These are phyloP conservation scores for Drosophila demipolita DNA, from an alignment of 2,888 invertebrate genomes.

Conservation along the genomic window DNA sequence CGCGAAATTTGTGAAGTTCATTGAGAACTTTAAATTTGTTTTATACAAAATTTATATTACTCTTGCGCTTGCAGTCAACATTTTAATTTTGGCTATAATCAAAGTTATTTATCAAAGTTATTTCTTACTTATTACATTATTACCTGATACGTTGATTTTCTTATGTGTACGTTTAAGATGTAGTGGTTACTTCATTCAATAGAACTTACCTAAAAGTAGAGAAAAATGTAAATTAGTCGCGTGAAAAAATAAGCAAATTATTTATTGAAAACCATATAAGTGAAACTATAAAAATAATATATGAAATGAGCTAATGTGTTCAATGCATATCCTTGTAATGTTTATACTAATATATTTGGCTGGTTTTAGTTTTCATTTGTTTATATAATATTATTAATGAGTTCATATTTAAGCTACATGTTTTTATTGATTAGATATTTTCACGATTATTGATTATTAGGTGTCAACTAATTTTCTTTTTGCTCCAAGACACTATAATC, in stretches of 20 bases:
- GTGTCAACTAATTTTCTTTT: conserved; percentile 14
- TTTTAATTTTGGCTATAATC: neutral
- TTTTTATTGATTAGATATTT: conserved; percentile 8
- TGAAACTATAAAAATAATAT: conserved; percentile 3
- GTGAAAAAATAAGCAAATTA: neutral
- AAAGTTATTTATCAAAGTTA: neutral
- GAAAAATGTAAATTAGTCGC: conserved; percentile 39
- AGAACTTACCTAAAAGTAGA: conserved; percentile 69
- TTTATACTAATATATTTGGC: conserved; percentile 36
- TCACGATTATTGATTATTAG: neutral
- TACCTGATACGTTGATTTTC: conserved; percentile 57
- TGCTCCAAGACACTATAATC: conserved; percentile 26
- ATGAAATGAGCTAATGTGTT: conserved; percentile 21
- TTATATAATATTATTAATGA: conserved; percentile 1
- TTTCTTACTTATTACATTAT: neutral
- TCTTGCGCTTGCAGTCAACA: neutral
- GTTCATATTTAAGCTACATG: conserved; percentile 9
- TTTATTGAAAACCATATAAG: neutral
- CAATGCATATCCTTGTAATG: conserved; percentile 51
- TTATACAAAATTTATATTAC: conserved; percentile 9
- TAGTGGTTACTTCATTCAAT: conserved; percentile 5
- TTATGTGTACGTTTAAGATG: neutral
- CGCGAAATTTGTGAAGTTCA: conserved; percentile 9
- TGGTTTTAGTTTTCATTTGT: conserved; percentile 8
- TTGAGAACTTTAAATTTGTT: neutral